Conservation (phyloP, 2,797 vertebrate genomes). For the Coreius guichenoti region DNA sequence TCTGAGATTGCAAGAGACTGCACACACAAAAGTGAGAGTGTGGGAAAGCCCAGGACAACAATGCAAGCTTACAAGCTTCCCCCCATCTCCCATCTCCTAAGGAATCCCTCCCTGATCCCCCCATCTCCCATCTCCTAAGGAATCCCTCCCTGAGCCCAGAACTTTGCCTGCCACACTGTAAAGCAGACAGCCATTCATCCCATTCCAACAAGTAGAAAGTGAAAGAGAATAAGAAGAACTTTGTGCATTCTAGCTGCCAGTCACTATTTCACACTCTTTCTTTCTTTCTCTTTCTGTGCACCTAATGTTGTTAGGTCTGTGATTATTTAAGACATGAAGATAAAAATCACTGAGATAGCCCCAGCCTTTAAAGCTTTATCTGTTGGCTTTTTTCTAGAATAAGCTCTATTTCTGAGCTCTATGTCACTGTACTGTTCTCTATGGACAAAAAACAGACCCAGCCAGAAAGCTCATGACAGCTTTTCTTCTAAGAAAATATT, state of each 20-base stretch:
- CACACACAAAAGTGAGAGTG: slow-evolving; percentile 80
- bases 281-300: not conserved
- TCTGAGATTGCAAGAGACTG: slow-evolving; percentile 69
- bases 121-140: slow-evolving; percentile 22
- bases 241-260: slow-evolving; percentile 9
- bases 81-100: slow-evolving; percentile 11
- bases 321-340: slow-evolving; percentile 14
- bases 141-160: slow-evolving; percentile 35
- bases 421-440: not conserved
- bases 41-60: slow-evolving; percentile 78
- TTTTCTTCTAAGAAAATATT: slow-evolving; percentile 27
- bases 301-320: slow-evolving; percentile 5
- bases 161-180: slow-evolving; percentile 37
- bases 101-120: slow-evolving; percentile 20
- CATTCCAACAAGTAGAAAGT: slow-evolving; percentile 21
- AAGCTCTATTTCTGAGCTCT: not conserved
- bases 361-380: not conserved
- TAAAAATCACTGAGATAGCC: not conserved
- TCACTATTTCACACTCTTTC: slow-evolving; percentile 6
- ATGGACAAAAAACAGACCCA: not conserved
- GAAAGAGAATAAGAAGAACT: slow-evolving; percentile 14
- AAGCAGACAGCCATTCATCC: slow-evolving; percentile 32
- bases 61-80: slow-evolving; percentile 60
- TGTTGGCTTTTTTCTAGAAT: not conserved
- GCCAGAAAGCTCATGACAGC: not conserved